A percentile compares a stretch with the other conserved stretches of the same genome.
phyloP scores from a whole-genome alignment of 2,888 invertebrate genomes.

The Hydrotaea diabolus region DNA sequence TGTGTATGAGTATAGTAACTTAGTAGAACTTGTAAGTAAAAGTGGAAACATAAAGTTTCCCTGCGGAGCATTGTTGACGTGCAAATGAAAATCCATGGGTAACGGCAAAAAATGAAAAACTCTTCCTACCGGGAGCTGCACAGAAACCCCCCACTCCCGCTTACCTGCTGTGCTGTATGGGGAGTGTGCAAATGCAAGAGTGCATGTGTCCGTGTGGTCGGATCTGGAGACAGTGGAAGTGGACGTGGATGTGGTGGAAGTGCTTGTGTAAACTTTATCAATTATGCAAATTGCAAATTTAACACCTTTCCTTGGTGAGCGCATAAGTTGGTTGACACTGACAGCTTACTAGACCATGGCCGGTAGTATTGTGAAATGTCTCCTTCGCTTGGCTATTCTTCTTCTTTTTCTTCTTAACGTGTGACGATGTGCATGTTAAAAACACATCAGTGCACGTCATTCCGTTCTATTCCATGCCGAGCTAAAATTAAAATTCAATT shows the following conservation, averaged over 20 bases:
- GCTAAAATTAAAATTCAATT: constrained; percentile 34
- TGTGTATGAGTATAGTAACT: background rate
- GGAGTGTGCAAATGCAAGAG: constrained; percentile 1
- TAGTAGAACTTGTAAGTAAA: constrained; percentile 36
- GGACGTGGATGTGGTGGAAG: background rate
- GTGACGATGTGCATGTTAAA: constrained; percentile 34
- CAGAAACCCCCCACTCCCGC: background rate
- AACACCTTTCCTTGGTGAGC: constrained; percentile 68
- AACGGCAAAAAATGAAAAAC: constrained; percentile 35
- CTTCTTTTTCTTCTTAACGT: background rate
- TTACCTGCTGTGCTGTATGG: background rate
- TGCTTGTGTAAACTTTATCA: constrained; percentile 71
- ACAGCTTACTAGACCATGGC: constrained; percentile 36
- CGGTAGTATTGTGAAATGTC: background rate
- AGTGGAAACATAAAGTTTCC: constrained; percentile 42
- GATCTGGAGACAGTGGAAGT: no score
- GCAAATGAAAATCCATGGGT: constrained; percentile 28
- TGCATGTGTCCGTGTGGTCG: no score
- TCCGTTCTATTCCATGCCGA: background rate
- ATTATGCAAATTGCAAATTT: constrained; percentile 77
- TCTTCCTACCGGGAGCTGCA: background rate
- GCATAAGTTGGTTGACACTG: constrained; percentile 45
- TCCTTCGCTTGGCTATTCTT: no score
- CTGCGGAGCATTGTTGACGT: background rate
- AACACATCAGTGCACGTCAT: constrained; percentile 14